These are phyloP conservation scores for Caenorhabditis briggsae DNA, from an alignment of 1,140 invertebrate species.

Conservation along the genomic window DNA sequence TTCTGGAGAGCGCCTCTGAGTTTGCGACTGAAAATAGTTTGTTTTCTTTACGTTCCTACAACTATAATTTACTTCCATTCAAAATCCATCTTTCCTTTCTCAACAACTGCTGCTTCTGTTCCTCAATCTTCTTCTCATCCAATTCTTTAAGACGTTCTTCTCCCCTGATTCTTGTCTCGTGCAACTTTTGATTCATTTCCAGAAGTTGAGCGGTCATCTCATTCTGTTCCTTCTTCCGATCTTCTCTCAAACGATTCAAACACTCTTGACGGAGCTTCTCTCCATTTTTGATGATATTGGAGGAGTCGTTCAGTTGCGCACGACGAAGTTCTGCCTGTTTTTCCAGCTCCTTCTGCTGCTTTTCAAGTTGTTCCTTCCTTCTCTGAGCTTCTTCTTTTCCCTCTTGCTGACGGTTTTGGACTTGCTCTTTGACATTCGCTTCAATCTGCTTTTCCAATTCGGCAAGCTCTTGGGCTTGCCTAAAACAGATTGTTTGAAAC, in stretches of 20 bases:
- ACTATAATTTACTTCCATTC: neutral
- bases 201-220: neutral
- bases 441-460: neutral
- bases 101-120: neutral
- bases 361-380: neutral
- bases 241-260: neutral
- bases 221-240: neutral
- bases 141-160: neutral
- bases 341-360: neutral
- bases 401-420: neutral
- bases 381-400: neutral
- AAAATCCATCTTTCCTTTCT: neutral
- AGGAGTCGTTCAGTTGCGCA: neutral
- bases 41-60: neutral
- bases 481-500: neutral
- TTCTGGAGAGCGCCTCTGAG: neutral
- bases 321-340: neutral
- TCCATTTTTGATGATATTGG: conserved; percentile 4
- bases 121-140: neutral
- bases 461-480: neutral
- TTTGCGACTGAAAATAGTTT: neutral
- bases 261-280: conserved; percentile 1
- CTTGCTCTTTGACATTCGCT: neutral
- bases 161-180: neutral
- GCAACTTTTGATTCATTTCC: neutral